Conservation (phyloP, 2,888 invertebrate species). For the Priocnemis perturbator region DNA sequence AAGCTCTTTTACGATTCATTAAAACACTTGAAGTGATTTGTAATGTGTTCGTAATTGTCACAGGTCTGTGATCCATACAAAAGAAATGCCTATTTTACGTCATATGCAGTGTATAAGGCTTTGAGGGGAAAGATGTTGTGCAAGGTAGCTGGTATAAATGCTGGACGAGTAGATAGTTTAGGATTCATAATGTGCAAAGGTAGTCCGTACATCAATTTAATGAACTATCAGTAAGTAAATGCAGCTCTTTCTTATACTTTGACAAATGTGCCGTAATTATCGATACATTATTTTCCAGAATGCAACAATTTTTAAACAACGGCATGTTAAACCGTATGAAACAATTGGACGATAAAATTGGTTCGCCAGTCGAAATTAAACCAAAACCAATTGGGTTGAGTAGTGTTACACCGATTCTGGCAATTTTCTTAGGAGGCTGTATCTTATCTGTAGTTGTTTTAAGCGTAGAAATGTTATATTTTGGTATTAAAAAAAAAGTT, state of each 20-base stretch:
- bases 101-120: neutral
- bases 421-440: neutral
- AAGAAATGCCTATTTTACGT: constrained; percentile 8
- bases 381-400: neutral
- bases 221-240: constrained; percentile 40
- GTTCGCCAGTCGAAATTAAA: too few relatives aligned
- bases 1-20: neutral
- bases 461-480: neutral
- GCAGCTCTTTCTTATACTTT: too few relatives aligned
- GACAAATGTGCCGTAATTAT: neutral
- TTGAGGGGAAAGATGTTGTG: neutral
- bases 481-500: too few relatives aligned
- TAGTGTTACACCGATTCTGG: neutral
- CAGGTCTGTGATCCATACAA: neutral
- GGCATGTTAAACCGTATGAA: constrained; percentile 30
- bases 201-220: constrained; percentile 30
- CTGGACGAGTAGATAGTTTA: constrained; percentile 26
- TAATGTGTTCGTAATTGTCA: neutral
- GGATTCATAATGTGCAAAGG: constrained; percentile 29
- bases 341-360: neutral
- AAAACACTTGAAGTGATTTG: neutral
- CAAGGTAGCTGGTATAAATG: constrained; percentile 23
- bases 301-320: constrained; percentile 12
- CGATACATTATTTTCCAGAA: neutral
- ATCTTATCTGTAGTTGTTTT: neutral